These are phyloP conservation scores for Timandra comae DNA, from an alignment of 2,888 invertebrate genomes.

Conservation along the genomic window DNA sequence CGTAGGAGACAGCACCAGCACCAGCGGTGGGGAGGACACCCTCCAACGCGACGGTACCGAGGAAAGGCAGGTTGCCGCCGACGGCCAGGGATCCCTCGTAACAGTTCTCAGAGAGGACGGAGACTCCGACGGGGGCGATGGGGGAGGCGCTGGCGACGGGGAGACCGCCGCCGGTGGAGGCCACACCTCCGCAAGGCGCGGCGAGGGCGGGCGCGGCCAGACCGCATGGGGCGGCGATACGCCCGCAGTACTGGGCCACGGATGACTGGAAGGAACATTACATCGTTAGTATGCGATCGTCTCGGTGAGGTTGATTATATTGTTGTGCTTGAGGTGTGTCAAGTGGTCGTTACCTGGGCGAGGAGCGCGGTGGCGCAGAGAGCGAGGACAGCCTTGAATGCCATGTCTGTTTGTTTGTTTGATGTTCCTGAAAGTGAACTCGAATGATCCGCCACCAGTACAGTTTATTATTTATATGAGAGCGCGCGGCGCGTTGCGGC, in stretches of 20 bases:
- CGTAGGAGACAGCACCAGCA: slow-evolving; percentile 28
- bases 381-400: no score
- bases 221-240: slow-evolving; percentile 5
- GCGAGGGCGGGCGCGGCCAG: not conserved
- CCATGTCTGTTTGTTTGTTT: not conserved
- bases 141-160: slow-evolving; percentile 25
- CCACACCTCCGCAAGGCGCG: slow-evolving; percentile 8
- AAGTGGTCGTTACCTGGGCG: not conserved
- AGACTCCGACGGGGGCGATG: slow-evolving; percentile 32
- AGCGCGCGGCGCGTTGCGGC: no score
- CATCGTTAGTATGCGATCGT: not conserved
- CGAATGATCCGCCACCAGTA: no score
- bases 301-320: not conserved
- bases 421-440: not conserved
- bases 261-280: not conserved
- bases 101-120: slow-evolving; percentile 38
- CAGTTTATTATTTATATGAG: no score
- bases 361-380: no score
- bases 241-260: not conserved
- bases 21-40: slow-evolving; percentile 32
- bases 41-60: slow-evolving; percentile 33
- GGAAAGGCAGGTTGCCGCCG: slow-evolving; percentile 34
- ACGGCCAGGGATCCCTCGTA: slow-evolving; percentile 32
- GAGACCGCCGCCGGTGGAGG: slow-evolving; percentile 27
- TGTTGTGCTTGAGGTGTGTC: not conserved